Evolutionary conservation across 2,113 vertebrate genomes (phyloP), one percentile per base, ranked within the genome.

Genomic region (Lanius ludovicianus): DNA sequence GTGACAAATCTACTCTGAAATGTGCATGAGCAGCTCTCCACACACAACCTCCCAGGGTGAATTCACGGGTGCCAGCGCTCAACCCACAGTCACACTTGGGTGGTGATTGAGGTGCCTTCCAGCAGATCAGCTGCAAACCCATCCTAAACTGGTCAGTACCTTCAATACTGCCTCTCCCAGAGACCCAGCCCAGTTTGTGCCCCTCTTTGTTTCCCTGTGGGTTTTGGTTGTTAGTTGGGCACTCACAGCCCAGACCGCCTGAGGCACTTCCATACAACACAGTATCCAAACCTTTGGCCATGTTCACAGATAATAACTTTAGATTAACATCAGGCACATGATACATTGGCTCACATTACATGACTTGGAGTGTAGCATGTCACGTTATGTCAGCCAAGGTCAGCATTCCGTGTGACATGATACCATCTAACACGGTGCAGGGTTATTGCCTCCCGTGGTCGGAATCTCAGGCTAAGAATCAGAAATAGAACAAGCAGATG

Each of bases 401-500:
- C 84, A 83, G 27, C 65, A 57, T 67, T 87, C 59, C 63, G 14
- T 30, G 87, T 56, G 96, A 96, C 76, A 93, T 52, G 92, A 92
- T 82, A 81, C 33, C 13, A 96, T 96, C 94, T 77, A 89, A 91
- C 80, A 77, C 9, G 16, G 82, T 64, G 37, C 78, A 42, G 55
- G 78, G 83, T 89, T 93, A 78, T 86, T 96, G 93, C 88, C 93
- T 94, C 71, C 83, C 52, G 84, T 69, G 78, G 33, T 37, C 75
- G 80, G 93, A 95, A 93, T 94, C 89, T 92, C 46, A 63, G 73
- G 42, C 78, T 83, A 70, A 79, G 71, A 77, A 95, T 92, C 91
- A 90, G 73, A 94, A 94, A 97, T 94, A 97, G 95, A 94, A 89
- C 4, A 17, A 95, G 83, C 90, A 96, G 96, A 95, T 95, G 88